These are phyloP conservation scores for Dipodomys ordii DNA, from an alignment of 2,113 vertebrate genomes.

Conservation along the genomic window DNA sequence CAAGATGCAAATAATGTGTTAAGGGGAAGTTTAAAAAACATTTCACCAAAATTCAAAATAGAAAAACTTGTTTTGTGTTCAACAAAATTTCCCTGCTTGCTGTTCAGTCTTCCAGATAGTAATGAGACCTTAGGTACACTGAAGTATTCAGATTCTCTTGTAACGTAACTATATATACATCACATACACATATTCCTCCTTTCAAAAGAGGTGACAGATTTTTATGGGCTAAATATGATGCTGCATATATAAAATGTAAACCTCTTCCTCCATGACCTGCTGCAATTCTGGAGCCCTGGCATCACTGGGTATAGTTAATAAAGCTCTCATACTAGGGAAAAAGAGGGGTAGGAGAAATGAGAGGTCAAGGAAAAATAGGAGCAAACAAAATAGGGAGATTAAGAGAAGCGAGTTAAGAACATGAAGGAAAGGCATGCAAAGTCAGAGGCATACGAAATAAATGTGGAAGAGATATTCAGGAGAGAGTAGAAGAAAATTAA, in stretches of 20 bases:
- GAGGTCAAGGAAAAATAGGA: neutral
- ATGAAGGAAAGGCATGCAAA: neutral
- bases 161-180: neutral
- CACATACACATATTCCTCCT: neutral
- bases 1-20: neutral
- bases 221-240: neutral
- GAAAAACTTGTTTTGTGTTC: neutral
- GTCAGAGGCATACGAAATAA: neutral
- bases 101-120: neutral
- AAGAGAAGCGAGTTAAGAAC: neutral
- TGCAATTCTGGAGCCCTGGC: neutral
- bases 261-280: neutral
- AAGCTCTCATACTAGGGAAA: neutral
- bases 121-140: neutral
- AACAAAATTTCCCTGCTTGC: neutral
- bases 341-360: neutral
- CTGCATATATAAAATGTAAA: neutral
- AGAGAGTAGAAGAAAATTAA: neutral
- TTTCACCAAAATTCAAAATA: constrained; percentile 20
- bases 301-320: neutral
- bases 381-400: neutral
- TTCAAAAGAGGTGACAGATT: constrained; percentile 7
- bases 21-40: constrained; percentile 14
- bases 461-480: neutral
- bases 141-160: neutral